Evolutionary conservation across 1,140 invertebrate species (phyloP), one percentile per base, ranked within the genome.

Genomic region (Drosophila varians): DNA sequence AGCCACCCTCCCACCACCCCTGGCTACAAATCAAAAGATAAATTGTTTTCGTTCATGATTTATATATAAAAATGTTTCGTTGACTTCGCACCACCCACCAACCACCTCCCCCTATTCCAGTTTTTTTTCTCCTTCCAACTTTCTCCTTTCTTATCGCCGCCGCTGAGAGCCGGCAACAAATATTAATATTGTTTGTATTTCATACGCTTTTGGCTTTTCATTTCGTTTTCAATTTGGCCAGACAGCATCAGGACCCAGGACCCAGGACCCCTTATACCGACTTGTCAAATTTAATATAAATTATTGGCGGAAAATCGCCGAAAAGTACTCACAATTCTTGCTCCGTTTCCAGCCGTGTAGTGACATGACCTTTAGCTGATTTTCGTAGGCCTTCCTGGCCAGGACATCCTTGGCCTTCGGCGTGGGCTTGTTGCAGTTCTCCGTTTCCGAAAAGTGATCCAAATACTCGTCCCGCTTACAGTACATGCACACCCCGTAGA

Each of bases 41-140:
- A 87, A 87, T 87, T 88, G 82, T 87, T 87, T 87, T 87, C 66
- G 53, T 87, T 77, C 65, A 87, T 87, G 82, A 87, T 88, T 88
- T 87, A 87, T 87, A 87, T 82, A 74, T 64, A 75, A 75, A 76
- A 77, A 80, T 72, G 72, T 84, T 73, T 58, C 57, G 72, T 77
- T 57, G 77, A 77, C 68, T 61, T 77, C 42, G 40, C 65, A 56
- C 55, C 65, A 66, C 42, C 25, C 21, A 31, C 21, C 47, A 3
- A 31, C 9, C 46, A 38, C 14, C 1, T 8, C 8, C 46, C 19
- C 1, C 4, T 5, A 7, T 38, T 14, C 21, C 21, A 16, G n/a
- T 28, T n/a, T n/a, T n/a, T n/a, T n/a, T n/a, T n/a, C n/a, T n/a
- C n/a, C n/a, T n/a, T 2, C 26, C n/a, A 19, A 12, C 1, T 57